A percentile compares a stretch with the other conserved stretches of the same genome.
Evolutionary conservation across 2,113 vertebrate genomes (phyloP).

Genomic region (Hippocampus guttulatus): DNA sequence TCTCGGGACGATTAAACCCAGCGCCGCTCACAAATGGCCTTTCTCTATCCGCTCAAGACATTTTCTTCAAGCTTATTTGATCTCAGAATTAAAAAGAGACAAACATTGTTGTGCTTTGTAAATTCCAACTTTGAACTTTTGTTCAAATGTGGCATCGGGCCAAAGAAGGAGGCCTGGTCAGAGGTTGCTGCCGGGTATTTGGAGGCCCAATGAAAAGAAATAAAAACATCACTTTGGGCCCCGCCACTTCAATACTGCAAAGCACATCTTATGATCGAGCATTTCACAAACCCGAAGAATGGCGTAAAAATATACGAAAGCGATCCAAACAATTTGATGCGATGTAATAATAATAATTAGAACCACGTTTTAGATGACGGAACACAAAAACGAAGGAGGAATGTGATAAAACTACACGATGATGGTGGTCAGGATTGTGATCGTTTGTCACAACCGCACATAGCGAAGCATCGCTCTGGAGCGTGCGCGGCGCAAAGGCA

Average conservation of each 20-base stretch:
- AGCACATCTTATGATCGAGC: background rate
- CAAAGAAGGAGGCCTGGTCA: too few relatives aligned
- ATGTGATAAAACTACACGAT: background rate
- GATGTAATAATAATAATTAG: background rate
- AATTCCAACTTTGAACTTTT: too few relatives aligned
- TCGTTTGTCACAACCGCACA: constrained; percentile 2
- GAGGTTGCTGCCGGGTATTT: too few relatives aligned
- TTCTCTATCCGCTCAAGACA: background rate
- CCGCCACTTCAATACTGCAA: too few relatives aligned
- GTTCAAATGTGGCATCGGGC: too few relatives aligned
- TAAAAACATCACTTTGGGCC: too few relatives aligned
- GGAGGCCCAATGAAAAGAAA: too few relatives aligned
- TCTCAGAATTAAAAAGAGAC: background rate
- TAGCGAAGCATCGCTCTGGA: background rate
- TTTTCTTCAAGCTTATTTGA: background rate
- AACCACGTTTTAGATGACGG: background rate
- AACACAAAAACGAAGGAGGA: background rate
- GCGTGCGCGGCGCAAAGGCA: constrained; percentile 46
- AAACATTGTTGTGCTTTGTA: background rate
- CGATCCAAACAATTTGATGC: background rate
- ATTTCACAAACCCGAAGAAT: background rate
- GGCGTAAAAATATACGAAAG: background rate
- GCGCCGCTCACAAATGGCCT: background rate
- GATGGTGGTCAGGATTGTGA: background rate
- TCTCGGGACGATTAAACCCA: constrained; percentile 10